Base-by-base conservation (phyloP, 2,888 invertebrate genomes). In the Tachystola acroxantha region DNA sequence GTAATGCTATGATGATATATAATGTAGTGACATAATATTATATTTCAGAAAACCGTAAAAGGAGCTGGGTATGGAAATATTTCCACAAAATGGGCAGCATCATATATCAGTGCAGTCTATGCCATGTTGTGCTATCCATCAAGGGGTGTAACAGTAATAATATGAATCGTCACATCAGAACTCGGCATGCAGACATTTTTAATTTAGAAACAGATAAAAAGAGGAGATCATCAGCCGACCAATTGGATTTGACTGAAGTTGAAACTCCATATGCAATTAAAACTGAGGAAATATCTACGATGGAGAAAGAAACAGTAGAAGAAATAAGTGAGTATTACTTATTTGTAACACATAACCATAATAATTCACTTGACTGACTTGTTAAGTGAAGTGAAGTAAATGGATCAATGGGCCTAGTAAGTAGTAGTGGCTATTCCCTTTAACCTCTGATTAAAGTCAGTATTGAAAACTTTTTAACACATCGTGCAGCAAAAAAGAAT, bases 11-110 rank as follows among this genome's bases (percentile, higher is more conserved):
- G n/a, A n/a, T n/a, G n/a, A n/a, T n/a, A n/a, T n/a, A n/a, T n/a
- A n/a, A n/a, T n/a, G n/a, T n/a, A n/a, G n/a, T n/a, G n/a, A n/a
- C n/a, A n/a, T n/a, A n/a, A n/a, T n/a, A n/a, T n/a, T n/a, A n/a
- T n/a, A 32, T 69, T 67, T 3, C 66, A 79, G 84, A 65, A 5
- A 61, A 66, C 16, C 70, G 82, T 24, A 79, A 71, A 55, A 62
- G 84, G 25, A 86, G 86, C 40, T 86, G 86, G 86, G 81, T 86
- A 0, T 86, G 86, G 86, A 85, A 86, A 37, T 84, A 85, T 45
- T 86, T 86, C 26, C 72, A 78, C 26, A 75, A 70, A 32, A 49
- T 85, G 14, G 80, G 76, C 52, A 77, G 64, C 45, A 74, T 78
- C 0, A 79, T 84, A 28, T 85, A 77, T 52, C 72, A 77, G 1